Percentiles rank a stretch among this genome's conserved stretches.
These are phyloP conservation scores for Reticulitermes speratus DNA, from an alignment of 1,140 invertebrate species.

Conservation along the genomic window DNA sequence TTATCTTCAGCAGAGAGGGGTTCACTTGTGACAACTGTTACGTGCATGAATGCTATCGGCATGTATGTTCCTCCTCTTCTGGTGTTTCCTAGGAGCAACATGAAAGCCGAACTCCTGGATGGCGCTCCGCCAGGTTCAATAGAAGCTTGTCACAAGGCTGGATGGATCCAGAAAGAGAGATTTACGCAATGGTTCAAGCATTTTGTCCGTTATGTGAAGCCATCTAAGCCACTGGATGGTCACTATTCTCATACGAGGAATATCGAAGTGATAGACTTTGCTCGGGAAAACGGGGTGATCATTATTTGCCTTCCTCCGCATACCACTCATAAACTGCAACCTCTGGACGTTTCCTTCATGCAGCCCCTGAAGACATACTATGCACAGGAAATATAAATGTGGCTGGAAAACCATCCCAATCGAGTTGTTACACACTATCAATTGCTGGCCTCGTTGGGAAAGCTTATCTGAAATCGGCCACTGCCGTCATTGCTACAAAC, in stretches of 20 bases:
- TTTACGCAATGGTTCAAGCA: constrained; percentile 38
- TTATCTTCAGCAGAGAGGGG: constrained; percentile 43
- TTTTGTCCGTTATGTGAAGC: constrained; percentile 35
- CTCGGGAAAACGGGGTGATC: constrained; percentile 18
- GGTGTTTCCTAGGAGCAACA: constrained; percentile 35
- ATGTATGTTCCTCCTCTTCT: constrained; percentile 40
- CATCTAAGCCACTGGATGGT: constrained; percentile 35
- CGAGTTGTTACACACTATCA: not conserved
- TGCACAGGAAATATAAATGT: constrained; percentile 41
- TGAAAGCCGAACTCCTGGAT: constrained; percentile 39
- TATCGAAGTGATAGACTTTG: constrained; percentile 29
- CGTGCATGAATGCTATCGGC: constrained; percentile 43
- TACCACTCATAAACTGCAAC: constrained; percentile 46
- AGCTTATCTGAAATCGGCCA: too few species aligned
- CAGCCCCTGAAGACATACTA: constrained; percentile 44
- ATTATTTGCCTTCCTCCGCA: constrained; percentile 39
- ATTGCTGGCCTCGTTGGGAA: too few species aligned
- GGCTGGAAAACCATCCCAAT: constrained; percentile 34
- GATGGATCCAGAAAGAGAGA: constrained; percentile 40
- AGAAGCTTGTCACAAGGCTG: constrained; percentile 38
- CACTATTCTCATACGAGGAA: constrained; percentile 37
- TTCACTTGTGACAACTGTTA: constrained; percentile 41
- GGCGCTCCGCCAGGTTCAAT: constrained; percentile 39
- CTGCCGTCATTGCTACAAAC: too few species aligned
- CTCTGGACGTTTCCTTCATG: constrained; percentile 46